Evolutionary conservation across 2,888 invertebrate genomes (phyloP), one percentile per base, ranked within the genome.

Genomic region (Labia minor): DNA sequence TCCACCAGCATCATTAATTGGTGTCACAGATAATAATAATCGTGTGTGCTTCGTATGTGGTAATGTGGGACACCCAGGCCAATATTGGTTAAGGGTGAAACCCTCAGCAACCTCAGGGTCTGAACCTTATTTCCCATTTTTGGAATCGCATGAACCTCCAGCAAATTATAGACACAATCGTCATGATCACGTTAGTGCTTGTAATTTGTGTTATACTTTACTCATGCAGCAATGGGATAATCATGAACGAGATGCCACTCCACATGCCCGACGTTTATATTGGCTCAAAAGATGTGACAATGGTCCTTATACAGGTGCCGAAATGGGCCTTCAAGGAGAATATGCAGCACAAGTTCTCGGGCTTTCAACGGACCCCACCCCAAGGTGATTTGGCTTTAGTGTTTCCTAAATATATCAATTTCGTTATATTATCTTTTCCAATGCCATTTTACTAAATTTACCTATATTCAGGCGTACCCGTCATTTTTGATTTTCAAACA

Each of bases 211-310:
- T 80, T 91, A 89, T 78, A 86, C 89, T 65, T 84, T 93, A 74
- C 83, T 95, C 62, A 83, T 88, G 67, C 90, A 93, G 77, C 95
- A 95, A 79, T 95, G 95, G 95, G 91, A 95, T 74, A 85, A 88
- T 70, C 91, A 91, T 77, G 95, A 95, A 79, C 81, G 88, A 62
- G 89, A 88, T 74, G 87, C 86, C 75, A 89, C 90, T 72, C 93
- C 95, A 0, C 89, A 92, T 76, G 83, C 86, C 71, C 92, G 94
- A 77, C 81, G 95, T 66, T 84, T 95, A 74, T 95, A 95, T 76
- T 95, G 95, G 89, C 82, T 95, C 80, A 95, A 95, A 78, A 81
- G 95, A 72, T 86, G 90, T 72, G 95, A 95, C 75, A 91, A 93
- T 74, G 92, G 93, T 69, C 89, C 90, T 0, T 95, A 90, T 74